Evolutionary conservation across 2,888 invertebrate species (phyloP).

Genomic region (Napeogenes sylphis): DNA sequence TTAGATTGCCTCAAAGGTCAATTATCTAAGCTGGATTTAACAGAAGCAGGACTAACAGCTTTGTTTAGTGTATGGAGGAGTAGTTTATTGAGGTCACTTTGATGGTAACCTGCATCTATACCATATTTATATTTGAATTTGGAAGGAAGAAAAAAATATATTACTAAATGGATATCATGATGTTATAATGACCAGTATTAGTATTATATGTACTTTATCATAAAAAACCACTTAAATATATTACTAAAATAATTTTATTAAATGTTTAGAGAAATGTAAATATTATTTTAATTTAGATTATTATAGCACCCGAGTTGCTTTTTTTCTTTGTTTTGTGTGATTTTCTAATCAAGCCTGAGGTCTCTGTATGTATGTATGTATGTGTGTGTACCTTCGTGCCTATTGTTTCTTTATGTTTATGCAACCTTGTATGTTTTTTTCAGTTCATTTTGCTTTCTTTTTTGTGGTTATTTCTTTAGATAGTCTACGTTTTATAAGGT

Average conservation of each 20-base stretch:
- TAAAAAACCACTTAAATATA: no score
- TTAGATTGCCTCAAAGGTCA: constrained; percentile 1
- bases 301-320: not conserved
- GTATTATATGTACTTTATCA: no score
- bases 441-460: constrained; percentile 1
- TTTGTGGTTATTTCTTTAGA: not conserved
- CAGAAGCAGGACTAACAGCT: constrained; percentile 13
- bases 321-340: not conserved
- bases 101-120: not conserved
- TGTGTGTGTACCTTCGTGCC: not conserved
- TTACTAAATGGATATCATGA: no score
- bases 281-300: not conserved
- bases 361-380: not conserved
- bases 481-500: not conserved
- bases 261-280: not conserved
- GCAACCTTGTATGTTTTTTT: not conserved
- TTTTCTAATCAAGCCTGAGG: constrained; percentile 6
- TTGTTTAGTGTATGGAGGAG: constrained; percentile 14
- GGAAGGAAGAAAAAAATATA: no score
- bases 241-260: no score
- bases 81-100: not conserved
- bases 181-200: no score
- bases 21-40: constrained; percentile 12
- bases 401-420: not conserved
- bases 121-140: no score